A percentile compares a stretch with the other conserved stretches of the same genome.
Conservation (phyloP, 2,113 vertebrate genomes). For the Eonycteris spelaea region DNA sequence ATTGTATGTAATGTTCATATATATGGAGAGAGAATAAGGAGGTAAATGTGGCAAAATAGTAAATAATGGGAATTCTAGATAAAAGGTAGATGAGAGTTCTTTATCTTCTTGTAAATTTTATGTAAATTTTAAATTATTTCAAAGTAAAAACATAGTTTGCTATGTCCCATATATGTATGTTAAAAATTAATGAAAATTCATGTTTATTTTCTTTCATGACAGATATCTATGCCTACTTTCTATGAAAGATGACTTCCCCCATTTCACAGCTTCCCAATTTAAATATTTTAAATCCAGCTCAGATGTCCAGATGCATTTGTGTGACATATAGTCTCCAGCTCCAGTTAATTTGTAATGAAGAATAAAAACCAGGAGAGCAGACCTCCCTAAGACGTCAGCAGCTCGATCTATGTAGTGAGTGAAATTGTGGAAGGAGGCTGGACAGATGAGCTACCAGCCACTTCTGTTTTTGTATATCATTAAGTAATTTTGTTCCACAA, state of each 20-base stretch:
- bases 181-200: background rate
- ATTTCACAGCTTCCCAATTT: background rate
- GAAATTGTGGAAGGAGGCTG: background rate
- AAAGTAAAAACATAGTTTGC: background rate
- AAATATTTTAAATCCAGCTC: background rate
- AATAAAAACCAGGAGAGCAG: background rate
- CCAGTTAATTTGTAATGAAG: background rate
- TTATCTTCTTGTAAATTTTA: background rate
- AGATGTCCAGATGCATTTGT: background rate
- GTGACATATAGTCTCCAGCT: background rate
- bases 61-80: background rate
- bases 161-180: background rate
- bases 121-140: background rate
- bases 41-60: background rate
- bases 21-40: background rate
- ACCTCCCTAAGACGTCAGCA: rapidly evolving
- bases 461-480: too few relatives aligned
- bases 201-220: background rate
- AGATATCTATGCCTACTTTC: background rate
- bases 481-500: background rate
- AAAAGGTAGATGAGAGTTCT: background rate
- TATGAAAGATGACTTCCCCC: background rate
- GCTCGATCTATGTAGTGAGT: background rate
- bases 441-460: background rate
- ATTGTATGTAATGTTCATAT: background rate